Evolutionary conservation across 2,113 vertebrate genomes (phyloP), one percentile per base, ranked within the genome.

Genomic region (Boulengeromyrus knoepffleri): DNA sequence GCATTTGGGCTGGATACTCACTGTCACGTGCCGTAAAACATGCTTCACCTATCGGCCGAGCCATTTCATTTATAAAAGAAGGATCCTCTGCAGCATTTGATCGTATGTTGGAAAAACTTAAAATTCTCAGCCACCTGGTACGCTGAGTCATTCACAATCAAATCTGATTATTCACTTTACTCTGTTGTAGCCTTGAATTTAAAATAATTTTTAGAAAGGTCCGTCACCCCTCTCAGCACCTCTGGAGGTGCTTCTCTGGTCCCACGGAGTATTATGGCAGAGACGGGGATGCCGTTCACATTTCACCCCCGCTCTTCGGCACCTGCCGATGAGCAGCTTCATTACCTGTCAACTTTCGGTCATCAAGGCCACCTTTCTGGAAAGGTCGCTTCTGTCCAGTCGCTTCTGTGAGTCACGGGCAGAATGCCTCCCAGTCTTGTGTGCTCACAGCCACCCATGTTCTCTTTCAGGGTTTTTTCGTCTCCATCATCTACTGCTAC

Each of bases 401-500:
- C 19, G 42, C 36, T 42, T n/a, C 31, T 45, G 36, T 70, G 45
- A 62, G 62, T 89, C 42, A 89, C 17, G 3, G 21, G 21, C 42
- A 15, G 27, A n/a, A 7, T 56, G 19, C 21, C 50, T 52, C 39
- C 27, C 19, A 27, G 46, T 52, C 15, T 52, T 50, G 13, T 13
- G 31, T 36, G 42, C 84, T 83, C 89, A 47, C 80, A 39, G 0
- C 45, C 45, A 56, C 84, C 50, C 9, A 24, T 86, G 5, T 42
- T 94, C 80, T 53, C 36, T 92, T 92, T 9, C 93, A 98, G 97
- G 97, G 97, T 10, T 98, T 98, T 92, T 98, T 98, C 92, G 97
- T 98, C 90, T 97, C 97, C 19, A 95, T 98, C 74, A 97, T 98
- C 92, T 98, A 98, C 88, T 98, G 97, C 91, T 98, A 96, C 93